Evolutionary conservation across 2,797 vertebrate genomes (phyloP), one percentile per base, ranked within the genome.

Genomic region (Sebastes trivittatus): DNA sequence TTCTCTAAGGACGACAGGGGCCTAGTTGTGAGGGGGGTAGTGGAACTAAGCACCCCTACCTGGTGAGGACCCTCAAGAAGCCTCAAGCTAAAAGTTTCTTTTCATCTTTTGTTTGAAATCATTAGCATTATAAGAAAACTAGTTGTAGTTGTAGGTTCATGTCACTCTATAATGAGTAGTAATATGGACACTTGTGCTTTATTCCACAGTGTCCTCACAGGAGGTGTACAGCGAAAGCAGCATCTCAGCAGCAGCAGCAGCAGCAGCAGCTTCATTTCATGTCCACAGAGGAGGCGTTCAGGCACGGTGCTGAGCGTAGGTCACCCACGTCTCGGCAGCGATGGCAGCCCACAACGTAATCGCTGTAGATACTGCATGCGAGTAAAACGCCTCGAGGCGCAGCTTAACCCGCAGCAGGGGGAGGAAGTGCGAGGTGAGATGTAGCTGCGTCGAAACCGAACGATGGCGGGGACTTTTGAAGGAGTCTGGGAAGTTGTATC

Each of bases 401-500:
- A 2, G 23, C 75, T 80, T 63, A 29, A 77, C 32, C 54, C 27
- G 7, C 72, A 81, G 83, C 9, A 65, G 73, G 58, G 54, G 54
- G 56, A 84, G 61, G 67, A 25, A 52, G 75, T 25, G 42, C 3
- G 10, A 65, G 75, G 72, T 68, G 75, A 65, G 71, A 20, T 16
- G 72, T 13, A 36, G 58, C 59, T 27, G 25, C 5, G 20, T 13
- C 13, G n/a, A 46, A 42, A 46, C 42, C 42, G 42, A 46, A 46
- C 14, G 42, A 46, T 46, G 23, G 46, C 7, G 6, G 68, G 14
- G 32, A 54, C 42, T 59, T 68, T 25, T 60, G 16, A 52, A 55
- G 54, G 55, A 38, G 7, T 56, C 16, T 18, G 32, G 27, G 69
- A 70, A 73, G 42, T 70, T 65, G 42, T 4, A 22, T 23, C 25